Evolutionary conservation across 2,888 invertebrate genomes (phyloP).

Genomic region (Drosophila tripunctata): DNA sequence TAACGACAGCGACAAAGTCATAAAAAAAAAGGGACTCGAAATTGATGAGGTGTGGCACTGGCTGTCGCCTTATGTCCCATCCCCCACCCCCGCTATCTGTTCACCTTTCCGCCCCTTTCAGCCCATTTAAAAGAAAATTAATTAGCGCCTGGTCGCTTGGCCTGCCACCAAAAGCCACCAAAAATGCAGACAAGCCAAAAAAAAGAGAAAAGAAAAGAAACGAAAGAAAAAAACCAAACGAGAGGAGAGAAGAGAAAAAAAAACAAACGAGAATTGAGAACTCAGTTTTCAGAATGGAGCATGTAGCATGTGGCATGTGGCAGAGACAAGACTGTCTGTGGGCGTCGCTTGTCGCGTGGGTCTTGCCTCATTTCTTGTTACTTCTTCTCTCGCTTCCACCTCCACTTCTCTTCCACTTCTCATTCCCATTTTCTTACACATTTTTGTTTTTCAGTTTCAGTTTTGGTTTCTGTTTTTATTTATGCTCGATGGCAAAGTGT

Average conservation of each 20-base stretch:
- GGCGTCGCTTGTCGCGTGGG: slow-evolving; percentile 48
- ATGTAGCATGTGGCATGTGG: slow-evolving; percentile 21
- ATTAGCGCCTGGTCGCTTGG: slow-evolving; percentile 76
- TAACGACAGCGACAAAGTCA: slow-evolving; percentile 62
- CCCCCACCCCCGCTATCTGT: not conserved
- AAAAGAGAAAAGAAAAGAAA: not conserved
- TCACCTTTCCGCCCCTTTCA: slow-evolving; percentile 42
- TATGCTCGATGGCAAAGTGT: slow-evolving; percentile 57
- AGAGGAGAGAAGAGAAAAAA: not conserved
- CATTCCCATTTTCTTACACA: not conserved
- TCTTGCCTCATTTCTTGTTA: slow-evolving; percentile 26
- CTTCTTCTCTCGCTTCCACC: not conserved
- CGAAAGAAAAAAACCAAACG: not conserved
- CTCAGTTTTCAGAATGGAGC: slow-evolving; percentile 7
- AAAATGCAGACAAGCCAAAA: slow-evolving; percentile 31
- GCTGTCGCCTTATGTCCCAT: slow-evolving; percentile 41
- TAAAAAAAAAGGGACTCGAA: slow-evolving; percentile 50
- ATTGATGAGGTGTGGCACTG: slow-evolving; percentile 73
- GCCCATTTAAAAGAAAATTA: slow-evolving; percentile 73
- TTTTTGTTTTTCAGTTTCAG: not conserved
- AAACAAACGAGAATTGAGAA: slow-evolving; percentile 15
- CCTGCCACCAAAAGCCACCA: slow-evolving; percentile 54
- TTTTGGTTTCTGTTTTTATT: slow-evolving; percentile 4
- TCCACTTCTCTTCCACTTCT: slow-evolving; percentile 1
- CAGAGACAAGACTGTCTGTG: slow-evolving; percentile 26